A percentile compares a stretch with the other conserved stretches of the same genome.
Conservation (phyloP, 2,888 invertebrate species). For the Dryococelus australis region DNA sequence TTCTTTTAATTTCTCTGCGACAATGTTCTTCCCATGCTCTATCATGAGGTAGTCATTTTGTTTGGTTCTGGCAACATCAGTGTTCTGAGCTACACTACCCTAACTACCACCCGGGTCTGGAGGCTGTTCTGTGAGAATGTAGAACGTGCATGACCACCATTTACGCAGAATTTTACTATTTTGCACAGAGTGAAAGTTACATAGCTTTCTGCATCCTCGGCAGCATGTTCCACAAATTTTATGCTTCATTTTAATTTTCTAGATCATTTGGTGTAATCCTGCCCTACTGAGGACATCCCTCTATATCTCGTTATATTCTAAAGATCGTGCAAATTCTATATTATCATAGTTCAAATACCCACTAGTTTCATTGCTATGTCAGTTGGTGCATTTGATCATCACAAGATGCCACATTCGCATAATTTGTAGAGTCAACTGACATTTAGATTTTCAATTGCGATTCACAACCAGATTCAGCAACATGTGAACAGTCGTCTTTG, state of each 20-base stretch:
- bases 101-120: not conserved
- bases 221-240: constrained; percentile 23
- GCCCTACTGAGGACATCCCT: constrained; percentile 69
- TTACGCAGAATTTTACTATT: constrained; percentile 65
- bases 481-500: constrained; percentile 12
- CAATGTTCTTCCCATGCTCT: constrained; percentile 64
- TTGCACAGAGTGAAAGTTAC: constrained; percentile 57
- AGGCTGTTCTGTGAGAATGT: constrained; percentile 20
- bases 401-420: constrained; percentile 64
- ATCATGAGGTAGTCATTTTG: constrained; percentile 74
- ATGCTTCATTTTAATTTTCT: constrained; percentile 50
- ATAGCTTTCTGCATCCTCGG: constrained; percentile 41
- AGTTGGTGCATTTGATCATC: not conserved
- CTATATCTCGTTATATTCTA: constrained; percentile 81
- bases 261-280: constrained; percentile 63
- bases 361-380: not conserved
- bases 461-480: constrained; percentile 7
- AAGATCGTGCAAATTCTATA: constrained; percentile 76
- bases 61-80: constrained; percentile 35
- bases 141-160: constrained; percentile 68
- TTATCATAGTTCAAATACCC: constrained; percentile 55
- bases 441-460: not conserved
- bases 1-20: not conserved
- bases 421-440: constrained; percentile 60
- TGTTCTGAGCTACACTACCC: constrained; percentile 31